phyloP scores from a whole-genome alignment of 2,113 vertebrate species.

The Baryphthengus martii region DNA sequence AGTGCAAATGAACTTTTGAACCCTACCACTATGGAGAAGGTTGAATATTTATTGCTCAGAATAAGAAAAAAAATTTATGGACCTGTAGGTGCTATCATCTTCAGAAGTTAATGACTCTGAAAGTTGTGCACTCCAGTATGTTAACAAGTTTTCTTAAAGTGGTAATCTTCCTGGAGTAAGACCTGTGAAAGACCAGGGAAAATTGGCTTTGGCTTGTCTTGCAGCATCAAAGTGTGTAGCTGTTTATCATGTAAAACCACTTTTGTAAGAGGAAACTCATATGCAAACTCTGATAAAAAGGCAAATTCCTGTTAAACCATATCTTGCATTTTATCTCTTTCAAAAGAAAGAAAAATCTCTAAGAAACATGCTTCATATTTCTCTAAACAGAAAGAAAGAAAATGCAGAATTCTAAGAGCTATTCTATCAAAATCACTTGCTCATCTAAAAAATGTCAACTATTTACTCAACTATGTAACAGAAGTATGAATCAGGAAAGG shows the following conservation, averaged over 20 bases:
- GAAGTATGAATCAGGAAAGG: not conserved
- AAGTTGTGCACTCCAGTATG: not conserved
- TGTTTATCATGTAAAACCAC: not conserved
- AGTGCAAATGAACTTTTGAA: slow-evolving; percentile 5
- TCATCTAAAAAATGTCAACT: not conserved
- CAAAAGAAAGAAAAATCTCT: not conserved
- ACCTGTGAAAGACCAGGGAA: not conserved
- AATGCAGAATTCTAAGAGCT: not conserved
- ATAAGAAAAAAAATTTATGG: not conserved
- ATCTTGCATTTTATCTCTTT: not conserved
- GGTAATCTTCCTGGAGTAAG: not conserved
- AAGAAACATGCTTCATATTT: not conserved
- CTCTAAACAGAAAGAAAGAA: not conserved
- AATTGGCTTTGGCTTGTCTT: not conserved
- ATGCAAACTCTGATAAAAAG: not conserved
- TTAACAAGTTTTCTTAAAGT: not conserved
- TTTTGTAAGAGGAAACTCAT: not conserved
- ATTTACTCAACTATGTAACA: not conserved
- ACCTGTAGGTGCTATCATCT: not conserved
- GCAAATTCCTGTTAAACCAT: not conserved
- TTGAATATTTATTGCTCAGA: not conserved
- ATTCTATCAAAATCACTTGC: not conserved
- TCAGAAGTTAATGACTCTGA: not conserved
- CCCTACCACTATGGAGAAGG: not conserved
- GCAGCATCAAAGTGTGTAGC: not conserved